These are phyloP conservation scores for Mus spretus DNA, from an alignment of 2,797 vertebrate genomes.

Conservation along the genomic window DNA sequence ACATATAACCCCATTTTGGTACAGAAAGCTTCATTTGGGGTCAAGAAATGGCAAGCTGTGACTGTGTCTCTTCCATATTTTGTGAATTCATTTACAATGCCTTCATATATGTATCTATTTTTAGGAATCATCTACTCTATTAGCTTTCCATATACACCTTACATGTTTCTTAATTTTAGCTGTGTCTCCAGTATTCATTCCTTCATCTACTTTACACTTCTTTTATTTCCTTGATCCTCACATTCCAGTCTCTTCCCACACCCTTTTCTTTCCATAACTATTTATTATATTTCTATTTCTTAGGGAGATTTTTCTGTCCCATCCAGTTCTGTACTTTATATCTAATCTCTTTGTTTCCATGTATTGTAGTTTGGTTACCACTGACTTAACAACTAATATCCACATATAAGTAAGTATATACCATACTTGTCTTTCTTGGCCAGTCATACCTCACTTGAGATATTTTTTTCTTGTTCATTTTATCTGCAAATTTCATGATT, in stretches of 20 bases:
- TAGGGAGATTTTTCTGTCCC: not conserved
- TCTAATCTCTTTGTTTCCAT: not conserved
- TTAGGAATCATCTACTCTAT: too few relatives aligned
- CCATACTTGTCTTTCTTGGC: not conserved
- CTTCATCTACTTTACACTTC: rapidly evolving
- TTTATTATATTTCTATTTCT: not conserved
- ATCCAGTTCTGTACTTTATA: not conserved
- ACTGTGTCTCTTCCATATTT: not conserved
- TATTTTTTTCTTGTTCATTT: not conserved
- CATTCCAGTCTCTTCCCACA: not conserved
- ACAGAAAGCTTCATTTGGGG: not conserved
- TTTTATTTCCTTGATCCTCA: not conserved
- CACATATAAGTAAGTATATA: not conserved
- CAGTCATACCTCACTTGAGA: not conserved
- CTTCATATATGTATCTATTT: not conserved
- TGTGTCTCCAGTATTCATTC: too few relatives aligned
- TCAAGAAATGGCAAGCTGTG: not conserved
- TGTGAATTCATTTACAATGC: not conserved
- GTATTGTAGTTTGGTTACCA: not conserved
- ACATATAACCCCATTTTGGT: not conserved
- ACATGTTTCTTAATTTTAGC: too few relatives aligned
- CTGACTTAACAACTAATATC: not conserved
- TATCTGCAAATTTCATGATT: not conserved
- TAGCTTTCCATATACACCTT: too few relatives aligned
- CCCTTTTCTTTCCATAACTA: not conserved